phyloP scores from a whole-genome alignment of 2,113 vertebrate genomes.

The Hippopotamus amphibius region DNA sequence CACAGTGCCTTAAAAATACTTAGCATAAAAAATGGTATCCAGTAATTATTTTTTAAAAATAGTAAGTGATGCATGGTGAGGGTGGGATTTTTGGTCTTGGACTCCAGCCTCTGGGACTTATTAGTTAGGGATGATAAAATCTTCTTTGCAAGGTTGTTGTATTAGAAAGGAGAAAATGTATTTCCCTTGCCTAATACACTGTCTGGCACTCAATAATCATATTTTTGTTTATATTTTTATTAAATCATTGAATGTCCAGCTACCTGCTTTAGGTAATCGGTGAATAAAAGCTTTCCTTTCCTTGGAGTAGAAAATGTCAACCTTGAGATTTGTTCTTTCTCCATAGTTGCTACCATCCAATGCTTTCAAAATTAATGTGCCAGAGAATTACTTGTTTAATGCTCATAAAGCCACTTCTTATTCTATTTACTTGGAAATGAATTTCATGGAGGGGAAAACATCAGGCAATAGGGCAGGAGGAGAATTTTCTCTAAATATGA shows the following conservation, averaged over 20 bases:
- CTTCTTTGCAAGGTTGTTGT: conserved; percentile 38
- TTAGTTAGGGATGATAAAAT: conserved; percentile 50
- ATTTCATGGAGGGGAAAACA: conserved; percentile 50
- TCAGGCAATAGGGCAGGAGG: conserved; percentile 62
- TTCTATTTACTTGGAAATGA: conserved; percentile 77
- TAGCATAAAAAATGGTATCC: neutral
- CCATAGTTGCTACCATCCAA: conserved; percentile 27
- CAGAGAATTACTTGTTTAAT: conserved; percentile 74
- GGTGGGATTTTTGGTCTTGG: neutral
- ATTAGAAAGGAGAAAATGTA: conserved; percentile 61
- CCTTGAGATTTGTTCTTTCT: conserved; percentile 68
- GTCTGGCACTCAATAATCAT: conserved; percentile 32
- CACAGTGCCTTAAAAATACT: neutral
- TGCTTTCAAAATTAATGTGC: conserved; percentile 73
- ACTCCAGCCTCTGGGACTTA: neutral
- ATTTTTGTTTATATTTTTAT: conserved; percentile 59
- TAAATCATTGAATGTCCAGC: conserved; percentile 44
- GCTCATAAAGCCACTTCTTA: conserved; percentile 71
- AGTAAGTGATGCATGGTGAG: neutral
- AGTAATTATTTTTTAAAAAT: conserved; percentile 40
- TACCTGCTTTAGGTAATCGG: conserved; percentile 49
- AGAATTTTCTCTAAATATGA: conserved; percentile 67
- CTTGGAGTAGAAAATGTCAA: conserved; percentile 56
- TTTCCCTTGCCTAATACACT: conserved; percentile 44
- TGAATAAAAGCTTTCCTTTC: conserved; percentile 52